Conservation (phyloP, 2,797 vertebrate species). For the Brachyrhaphis roseni region DNA sequence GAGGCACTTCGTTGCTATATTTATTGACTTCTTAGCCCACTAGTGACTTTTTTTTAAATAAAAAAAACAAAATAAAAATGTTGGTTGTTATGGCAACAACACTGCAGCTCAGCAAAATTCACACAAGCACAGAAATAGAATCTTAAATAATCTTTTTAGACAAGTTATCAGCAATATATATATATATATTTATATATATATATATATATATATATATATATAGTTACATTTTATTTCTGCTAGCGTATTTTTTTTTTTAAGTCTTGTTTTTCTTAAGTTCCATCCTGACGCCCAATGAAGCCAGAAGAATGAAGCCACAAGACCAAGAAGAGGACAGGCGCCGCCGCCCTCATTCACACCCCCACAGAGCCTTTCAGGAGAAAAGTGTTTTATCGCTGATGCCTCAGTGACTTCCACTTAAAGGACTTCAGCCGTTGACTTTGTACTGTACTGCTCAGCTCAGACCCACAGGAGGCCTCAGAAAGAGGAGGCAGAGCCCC, state of each 20-base stretch:
- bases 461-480: constrained; percentile 65
- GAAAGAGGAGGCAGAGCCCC: constrained; percentile 35
- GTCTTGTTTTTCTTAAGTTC: not conserved
- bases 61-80: no score
- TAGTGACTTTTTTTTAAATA: no score
- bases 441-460: constrained; percentile 67
- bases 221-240: not conserved
- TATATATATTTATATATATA: not conserved
- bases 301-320: constrained; percentile 56
- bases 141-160: no score
- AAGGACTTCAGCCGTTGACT: constrained; percentile 71
- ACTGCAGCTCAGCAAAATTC: not conserved
- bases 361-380: constrained; percentile 53
- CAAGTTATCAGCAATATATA: no score
- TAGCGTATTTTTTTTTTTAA: not conserved
- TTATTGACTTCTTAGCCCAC: no score
- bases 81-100: no score
- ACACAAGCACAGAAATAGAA: no score
- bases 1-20: no score
- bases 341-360: constrained; percentile 56
- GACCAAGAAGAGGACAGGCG: constrained; percentile 58
- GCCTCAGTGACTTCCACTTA: constrained; percentile 74
- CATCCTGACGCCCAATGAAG: constrained; percentile 16
- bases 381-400: constrained; percentile 79
- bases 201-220: not conserved